These are phyloP conservation scores for Neomorphus geoffroyi DNA, from an alignment of 2,797 vertebrate genomes.

Conservation along the genomic window DNA sequence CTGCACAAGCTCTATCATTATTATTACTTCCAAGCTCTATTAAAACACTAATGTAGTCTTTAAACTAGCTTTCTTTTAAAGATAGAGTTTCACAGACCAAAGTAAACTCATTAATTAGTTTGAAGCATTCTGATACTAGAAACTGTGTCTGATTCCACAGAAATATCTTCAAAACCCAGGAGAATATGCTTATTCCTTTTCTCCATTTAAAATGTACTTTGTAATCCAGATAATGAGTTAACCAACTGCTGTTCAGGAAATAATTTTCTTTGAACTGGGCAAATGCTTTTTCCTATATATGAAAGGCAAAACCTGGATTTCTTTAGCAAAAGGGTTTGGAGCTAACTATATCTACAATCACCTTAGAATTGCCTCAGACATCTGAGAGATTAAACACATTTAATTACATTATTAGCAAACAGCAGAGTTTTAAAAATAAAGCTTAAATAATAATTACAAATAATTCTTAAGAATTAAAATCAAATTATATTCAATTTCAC, in stretches of 20 bases:
- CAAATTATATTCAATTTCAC: background rate
- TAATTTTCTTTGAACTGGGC: slow-evolving; percentile 26
- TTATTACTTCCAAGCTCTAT: background rate
- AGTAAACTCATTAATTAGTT: background rate
- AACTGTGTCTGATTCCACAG: background rate
- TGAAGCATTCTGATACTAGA: background rate
- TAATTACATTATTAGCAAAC: background rate
- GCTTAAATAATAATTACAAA: too few species aligned
- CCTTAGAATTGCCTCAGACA: background rate
- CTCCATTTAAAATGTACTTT: background rate
- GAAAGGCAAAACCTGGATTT: background rate
- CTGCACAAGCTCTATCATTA: background rate
- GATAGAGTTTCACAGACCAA: background rate
- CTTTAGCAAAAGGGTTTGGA: background rate
- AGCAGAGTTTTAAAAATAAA: background rate
- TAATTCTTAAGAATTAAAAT: background rate
- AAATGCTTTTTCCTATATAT: background rate
- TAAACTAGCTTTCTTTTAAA: background rate
- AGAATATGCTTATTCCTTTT: background rate
- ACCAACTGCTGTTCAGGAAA: slow-evolving; percentile 22
- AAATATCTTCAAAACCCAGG: background rate
- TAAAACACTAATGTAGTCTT: background rate
- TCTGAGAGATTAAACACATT: background rate
- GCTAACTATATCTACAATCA: background rate
- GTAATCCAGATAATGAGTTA: slow-evolving; percentile 2